A percentile compares a stretch with the other conserved stretches of the same genome.
Evolutionary conservation across 2,113 vertebrate species (phyloP).

Genomic region (Nesoenas mayeri): DNA sequence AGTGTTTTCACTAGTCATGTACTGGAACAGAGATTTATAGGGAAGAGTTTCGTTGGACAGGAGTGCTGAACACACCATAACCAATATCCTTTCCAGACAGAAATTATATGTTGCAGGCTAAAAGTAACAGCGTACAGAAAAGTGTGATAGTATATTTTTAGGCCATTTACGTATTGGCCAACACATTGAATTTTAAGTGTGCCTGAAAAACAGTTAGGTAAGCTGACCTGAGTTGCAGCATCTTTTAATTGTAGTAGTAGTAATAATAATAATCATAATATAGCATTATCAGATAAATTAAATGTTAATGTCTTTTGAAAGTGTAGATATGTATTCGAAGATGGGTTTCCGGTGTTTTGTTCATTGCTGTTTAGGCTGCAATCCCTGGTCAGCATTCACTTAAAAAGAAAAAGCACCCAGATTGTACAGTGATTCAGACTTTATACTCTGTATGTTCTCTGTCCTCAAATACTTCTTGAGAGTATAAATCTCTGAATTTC

Average conservation of each 20-base stretch:
- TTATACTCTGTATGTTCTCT: background rate
- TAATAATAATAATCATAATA: background rate
- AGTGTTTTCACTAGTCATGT: background rate
- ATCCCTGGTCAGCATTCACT: background rate
- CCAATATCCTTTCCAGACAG: conserved; percentile 29
- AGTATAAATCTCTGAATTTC: background rate
- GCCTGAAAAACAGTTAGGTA: background rate
- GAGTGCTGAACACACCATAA: background rate
- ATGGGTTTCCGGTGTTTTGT: background rate
- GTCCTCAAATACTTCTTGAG: background rate
- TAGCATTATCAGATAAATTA: background rate
- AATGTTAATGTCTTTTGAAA: background rate
- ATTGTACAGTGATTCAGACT: background rate
- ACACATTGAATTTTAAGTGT: background rate
- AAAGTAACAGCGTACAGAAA: conserved; percentile 10
- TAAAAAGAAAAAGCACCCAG: background rate
- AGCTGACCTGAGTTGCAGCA: background rate
- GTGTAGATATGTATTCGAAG: background rate
- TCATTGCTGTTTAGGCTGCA: background rate
- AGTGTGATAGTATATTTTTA: background rate
- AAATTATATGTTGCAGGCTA: conserved; percentile 21
- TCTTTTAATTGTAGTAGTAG: background rate
- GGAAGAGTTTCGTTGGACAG: conserved; percentile 7
- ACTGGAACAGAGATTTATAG: conserved; percentile 6
- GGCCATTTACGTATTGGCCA: background rate